These are phyloP conservation scores for human (Homo sapiens) DNA, from an alignment of 2,113 vertebrate species.

Conservation along the genomic window GRCh38 chr4:31340501-31341000, in stretches of 20 bases:
- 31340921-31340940: neutral
- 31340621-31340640: neutral
- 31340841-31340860: neutral
- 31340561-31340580: neutral
- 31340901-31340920: neutral
- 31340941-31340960: neutral
- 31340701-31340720: neutral
- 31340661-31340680: neutral
- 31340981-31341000: rapidly evolving
- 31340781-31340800: neutral
- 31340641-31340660: neutral
- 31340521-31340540: neutral
- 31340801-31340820: neutral
- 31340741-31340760: neutral
- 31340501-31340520: slow-evolving; percentile 40
- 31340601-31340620: neutral
- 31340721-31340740: neutral
- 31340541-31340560: neutral
- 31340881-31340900: neutral
- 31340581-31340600: neutral
- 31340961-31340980: neutral
- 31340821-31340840: neutral
- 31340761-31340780: neutral
- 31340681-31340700: neutral
- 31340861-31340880: neutral